These are phyloP conservation scores for Menidia menidia DNA, from an alignment of 2,797 vertebrate species.

Conservation along the genomic window DNA sequence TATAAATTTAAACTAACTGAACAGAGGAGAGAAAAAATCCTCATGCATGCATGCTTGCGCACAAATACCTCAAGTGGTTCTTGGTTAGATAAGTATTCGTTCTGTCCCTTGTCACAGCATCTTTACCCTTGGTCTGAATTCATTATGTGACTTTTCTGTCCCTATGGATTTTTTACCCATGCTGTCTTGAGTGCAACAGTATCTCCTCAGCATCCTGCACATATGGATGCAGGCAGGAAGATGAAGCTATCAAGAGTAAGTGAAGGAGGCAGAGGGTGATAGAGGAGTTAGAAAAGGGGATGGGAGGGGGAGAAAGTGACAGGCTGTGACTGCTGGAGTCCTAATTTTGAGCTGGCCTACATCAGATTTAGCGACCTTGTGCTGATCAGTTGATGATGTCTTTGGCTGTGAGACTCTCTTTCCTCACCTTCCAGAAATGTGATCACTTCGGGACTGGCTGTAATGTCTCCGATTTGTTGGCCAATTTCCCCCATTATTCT, in stretches of 20 bases:
- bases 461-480: constrained; percentile 19
- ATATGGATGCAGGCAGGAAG: constrained; percentile 16
- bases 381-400: constrained; percentile 43
- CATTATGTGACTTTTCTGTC: constrained; percentile 36
- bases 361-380: constrained; percentile 54
- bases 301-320: not conserved
- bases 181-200: constrained; percentile 38
- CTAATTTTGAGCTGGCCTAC: constrained; percentile 31
- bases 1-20: constrained; percentile 9
- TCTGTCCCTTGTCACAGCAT: constrained; percentile 35
- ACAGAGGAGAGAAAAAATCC: not conserved
- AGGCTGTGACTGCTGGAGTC: constrained; percentile 34
- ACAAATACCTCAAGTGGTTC: constrained; percentile 19
- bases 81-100: constrained; percentile 31
- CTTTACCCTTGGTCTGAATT: constrained; percentile 48
- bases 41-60: constrained; percentile 16
- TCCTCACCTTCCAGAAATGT: constrained; percentile 7
- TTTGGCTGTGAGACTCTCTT: constrained; percentile 20
- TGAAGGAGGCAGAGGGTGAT: constrained; percentile 28
- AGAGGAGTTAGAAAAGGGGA: constrained; percentile 26
- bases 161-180: constrained; percentile 31
- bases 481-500: too few relatives aligned
- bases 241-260: constrained; percentile 49
- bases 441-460: constrained; percentile 38
- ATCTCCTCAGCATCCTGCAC: constrained; percentile 41